Evolutionary conservation across 92 coral and sea anemone genomes (phyloP), one percentile per base, ranked within the genome.

Genomic region (Porites cylindrica): DNA sequence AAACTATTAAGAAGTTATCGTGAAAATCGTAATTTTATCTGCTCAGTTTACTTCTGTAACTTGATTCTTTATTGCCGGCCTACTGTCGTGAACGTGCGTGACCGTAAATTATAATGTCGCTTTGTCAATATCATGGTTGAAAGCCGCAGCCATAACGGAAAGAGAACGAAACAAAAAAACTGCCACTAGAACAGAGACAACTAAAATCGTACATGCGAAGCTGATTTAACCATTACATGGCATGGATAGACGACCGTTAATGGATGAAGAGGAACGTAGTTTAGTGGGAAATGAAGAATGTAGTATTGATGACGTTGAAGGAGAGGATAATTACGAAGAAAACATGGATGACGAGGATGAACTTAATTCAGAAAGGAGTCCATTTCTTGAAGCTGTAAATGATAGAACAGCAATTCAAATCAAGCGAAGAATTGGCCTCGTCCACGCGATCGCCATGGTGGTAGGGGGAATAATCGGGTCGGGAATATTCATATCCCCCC

Each of bases 401-500:
- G 47, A 7, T n/a, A 10, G 17, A 38, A 10, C 51, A 23, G 20
- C 54, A 14, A 12, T 52, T 5, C 16, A 65, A 19, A 81, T 81
- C 18, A 70, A 93, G 51, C 79, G 96, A 66, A 93, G 84, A 70
- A 91, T 96, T 2, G 94, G 95, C 10, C 96, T 96, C 20, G 58
- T 93, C 10, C 96, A 94, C 67, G 98, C 98, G 14, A 86, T 93
- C 1, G 97, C 99, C 19, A 86, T 96, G 18, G 91, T 96, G 11
- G 93, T 96, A 8, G 99, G 99, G 0, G 92, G 95, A 21, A 93
- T 96, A 86, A 96, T 96, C 58, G 99, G 99, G 10, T 93, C 98
- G n/a, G 99, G 99, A 53, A 96, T 96, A 58, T 96, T 96, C 71
- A 96, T 96, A 56, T 90, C 99, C 6, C 99, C 99, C 18, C 90